Percentiles rank a stretch among this genome's conserved stretches.
Conservation (phyloP, 2,888 invertebrate genomes). For the Venusia cambrica region DNA sequence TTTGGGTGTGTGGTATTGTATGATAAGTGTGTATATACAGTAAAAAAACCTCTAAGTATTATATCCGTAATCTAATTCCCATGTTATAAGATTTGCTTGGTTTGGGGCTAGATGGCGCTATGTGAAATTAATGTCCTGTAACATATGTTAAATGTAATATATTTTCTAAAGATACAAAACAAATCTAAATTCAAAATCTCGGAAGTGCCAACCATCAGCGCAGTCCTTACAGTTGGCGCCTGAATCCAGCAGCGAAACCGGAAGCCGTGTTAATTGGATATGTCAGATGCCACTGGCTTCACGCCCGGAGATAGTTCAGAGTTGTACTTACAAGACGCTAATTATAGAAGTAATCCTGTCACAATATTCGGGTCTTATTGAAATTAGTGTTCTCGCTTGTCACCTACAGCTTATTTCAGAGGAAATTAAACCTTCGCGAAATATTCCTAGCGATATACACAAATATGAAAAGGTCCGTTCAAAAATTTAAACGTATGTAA, state of each 20-base stretch:
- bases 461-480: too few species aligned
- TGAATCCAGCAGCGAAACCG: slow-evolving; percentile 55
- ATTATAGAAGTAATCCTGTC: slow-evolving; percentile 50
- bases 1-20: too few species aligned
- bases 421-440: too few species aligned
- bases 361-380: slow-evolving; percentile 18
- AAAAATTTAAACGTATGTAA: too few species aligned
- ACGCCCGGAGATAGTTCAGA: slow-evolving; percentile 66
- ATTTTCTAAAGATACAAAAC: not conserved
- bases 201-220: slow-evolving; percentile 43
- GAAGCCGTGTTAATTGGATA: slow-evolving; percentile 77
- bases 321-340: slow-evolving; percentile 67
- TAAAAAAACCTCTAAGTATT: too few species aligned
- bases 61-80: too few species aligned
- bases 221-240: slow-evolving; percentile 41
- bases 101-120: too few species aligned
- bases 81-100: too few species aligned
- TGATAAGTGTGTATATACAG: too few species aligned
- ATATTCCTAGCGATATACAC: too few species aligned
- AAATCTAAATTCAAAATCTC: slow-evolving; percentile 20
- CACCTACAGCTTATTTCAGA: not conserved
- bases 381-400: slow-evolving; percentile 11
- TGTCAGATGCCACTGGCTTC: slow-evolving; percentile 76
- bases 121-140: too few species aligned
- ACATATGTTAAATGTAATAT: too few species aligned